phyloP scores from a whole-genome alignment of 2,888 invertebrate genomes.

The Platycheirus albimanus region DNA sequence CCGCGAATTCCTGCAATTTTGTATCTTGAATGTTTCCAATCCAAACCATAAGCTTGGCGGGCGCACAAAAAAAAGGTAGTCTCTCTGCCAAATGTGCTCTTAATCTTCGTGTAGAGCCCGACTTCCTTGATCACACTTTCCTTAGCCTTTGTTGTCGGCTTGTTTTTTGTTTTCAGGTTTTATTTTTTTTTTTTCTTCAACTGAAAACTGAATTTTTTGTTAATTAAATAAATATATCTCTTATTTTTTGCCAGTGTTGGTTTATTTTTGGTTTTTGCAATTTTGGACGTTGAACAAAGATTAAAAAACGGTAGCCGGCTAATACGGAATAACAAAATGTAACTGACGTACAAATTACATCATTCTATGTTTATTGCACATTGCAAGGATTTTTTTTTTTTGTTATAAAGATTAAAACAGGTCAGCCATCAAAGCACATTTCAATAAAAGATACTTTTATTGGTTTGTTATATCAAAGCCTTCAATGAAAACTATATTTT shows the following conservation, averaged over 20 bases:
- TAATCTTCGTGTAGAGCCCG: slow-evolving; percentile 10
- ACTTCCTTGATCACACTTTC: slow-evolving; percentile 15
- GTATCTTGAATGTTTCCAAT: too few relatives aligned
- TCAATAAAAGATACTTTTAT: too few relatives aligned
- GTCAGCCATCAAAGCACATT: neutral
- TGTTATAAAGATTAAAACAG: neutral
- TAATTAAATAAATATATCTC: slow-evolving; percentile 56
- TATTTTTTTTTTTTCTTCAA: slow-evolving; percentile 16
- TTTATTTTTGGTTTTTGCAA: neutral
- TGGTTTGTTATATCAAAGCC: too few relatives aligned
- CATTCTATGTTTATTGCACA: neutral
- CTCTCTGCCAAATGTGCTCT: neutral
- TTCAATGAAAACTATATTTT: too few relatives aligned
- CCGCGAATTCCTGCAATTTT: too few relatives aligned
- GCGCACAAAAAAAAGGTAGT: neutral
- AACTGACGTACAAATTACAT: slow-evolving; percentile 9
- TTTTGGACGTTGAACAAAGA: neutral
- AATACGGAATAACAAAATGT: neutral
- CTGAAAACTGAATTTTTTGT: slow-evolving; percentile 58
- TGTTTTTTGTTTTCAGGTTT: slow-evolving; percentile 16
- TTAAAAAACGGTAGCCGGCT: slow-evolving; percentile 14
- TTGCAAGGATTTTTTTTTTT: neutral
- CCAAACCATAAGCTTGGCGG: too few relatives aligned
- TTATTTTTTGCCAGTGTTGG: slow-evolving; percentile 2
- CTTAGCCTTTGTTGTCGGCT: slow-evolving; percentile 22